Evolutionary conservation across 1,140 invertebrate genomes (phyloP), one percentile per base, ranked within the genome.

Genomic region (Conopomorpha cramerella): DNA sequence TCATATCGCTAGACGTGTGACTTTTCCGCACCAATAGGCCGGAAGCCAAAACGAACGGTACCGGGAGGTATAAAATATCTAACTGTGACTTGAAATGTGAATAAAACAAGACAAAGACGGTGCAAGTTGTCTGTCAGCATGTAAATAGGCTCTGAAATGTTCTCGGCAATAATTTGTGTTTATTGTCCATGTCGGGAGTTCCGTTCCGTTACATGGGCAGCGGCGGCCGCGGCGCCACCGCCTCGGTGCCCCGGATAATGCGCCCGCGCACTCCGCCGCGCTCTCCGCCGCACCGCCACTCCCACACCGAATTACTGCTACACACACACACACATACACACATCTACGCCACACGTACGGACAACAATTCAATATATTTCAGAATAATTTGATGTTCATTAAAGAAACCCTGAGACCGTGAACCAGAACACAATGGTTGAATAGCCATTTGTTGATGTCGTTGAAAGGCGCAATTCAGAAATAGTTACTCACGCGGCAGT

Each of bases 81-180:
- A 8, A n/a, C 10, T 12, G 12, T 27, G 10, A 8, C 12, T 3
- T 27, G 10, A 14, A 16, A 23, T 17, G 2, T 35, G 16, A 35
- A 23, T 12, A 18, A n/a, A 28, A 14, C 28, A 27, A 4, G 23
- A 18, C 16, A 35, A 27, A 17, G 16, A 26, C 30, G 6, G 39
- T 45, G 39, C 36, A 45, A 32, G 43, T n/a, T n/a, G 45, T 41
- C 54, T 56, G 55, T 55, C 54, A 49, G 50, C 52, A 50, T 56
- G 41, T 58, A 61, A 59, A 65, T 52, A 59, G 57, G 50, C 59
- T 67, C 53, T 68, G 63, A 71, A 76, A 67, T 61, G 57, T 72
- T 76, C 67, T 71, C 71, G 72, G 66, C 71, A 70, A 72, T 72
- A 76, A 76, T 76, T 76, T 70, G 67, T 71, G 71, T 48, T 71